A percentile compares a stretch with the other conserved stretches of the same genome.
phyloP scores from a whole-genome alignment of 2,797 vertebrate species.

The Micropoecilia bifurca region DNA sequence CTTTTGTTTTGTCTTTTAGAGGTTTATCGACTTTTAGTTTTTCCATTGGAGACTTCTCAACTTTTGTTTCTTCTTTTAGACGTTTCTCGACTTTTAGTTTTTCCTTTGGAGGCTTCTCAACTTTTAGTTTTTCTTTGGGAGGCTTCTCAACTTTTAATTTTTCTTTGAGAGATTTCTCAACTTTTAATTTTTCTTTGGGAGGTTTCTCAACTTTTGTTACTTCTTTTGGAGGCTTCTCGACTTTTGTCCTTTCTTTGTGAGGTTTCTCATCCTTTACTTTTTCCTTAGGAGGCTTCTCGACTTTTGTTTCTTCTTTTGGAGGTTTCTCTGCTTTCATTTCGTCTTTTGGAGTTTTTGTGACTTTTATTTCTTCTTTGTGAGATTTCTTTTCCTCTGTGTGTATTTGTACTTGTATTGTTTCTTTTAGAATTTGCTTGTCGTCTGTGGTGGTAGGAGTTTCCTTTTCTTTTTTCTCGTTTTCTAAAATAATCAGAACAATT shows the following conservation, averaged over 20 bases:
- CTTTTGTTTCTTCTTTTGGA: neutral
- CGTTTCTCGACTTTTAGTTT: neutral
- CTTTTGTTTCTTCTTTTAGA: neutral
- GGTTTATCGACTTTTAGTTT: neutral
- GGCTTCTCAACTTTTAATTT: neutral
- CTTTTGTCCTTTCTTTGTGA: neutral
- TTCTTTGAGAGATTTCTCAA: neutral
- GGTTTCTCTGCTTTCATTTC: neutral
- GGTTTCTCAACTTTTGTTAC: neutral
- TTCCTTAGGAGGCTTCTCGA: neutral
- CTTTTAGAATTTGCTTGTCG: neutral
- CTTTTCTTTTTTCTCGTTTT: slow-evolving; percentile 15
- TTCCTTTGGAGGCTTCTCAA: neutral
- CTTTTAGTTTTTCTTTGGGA: accelerated
- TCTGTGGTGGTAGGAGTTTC: neutral
- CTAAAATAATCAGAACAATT: slow-evolving; percentile 26
- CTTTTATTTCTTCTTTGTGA: neutral
- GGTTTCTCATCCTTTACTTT: neutral
- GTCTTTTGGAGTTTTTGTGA: neutral
- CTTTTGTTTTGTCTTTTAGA: neutral
- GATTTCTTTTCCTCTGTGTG: neutral
- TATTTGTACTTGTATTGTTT: neutral
- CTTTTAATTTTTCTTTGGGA: neutral
- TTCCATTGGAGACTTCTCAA: neutral
- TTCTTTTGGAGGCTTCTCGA: neutral